Percentiles rank a stretch among this genome's conserved stretches.
Conservation (phyloP, 2,888 invertebrate genomes). For the Rhogogaster chlorosoma region DNA sequence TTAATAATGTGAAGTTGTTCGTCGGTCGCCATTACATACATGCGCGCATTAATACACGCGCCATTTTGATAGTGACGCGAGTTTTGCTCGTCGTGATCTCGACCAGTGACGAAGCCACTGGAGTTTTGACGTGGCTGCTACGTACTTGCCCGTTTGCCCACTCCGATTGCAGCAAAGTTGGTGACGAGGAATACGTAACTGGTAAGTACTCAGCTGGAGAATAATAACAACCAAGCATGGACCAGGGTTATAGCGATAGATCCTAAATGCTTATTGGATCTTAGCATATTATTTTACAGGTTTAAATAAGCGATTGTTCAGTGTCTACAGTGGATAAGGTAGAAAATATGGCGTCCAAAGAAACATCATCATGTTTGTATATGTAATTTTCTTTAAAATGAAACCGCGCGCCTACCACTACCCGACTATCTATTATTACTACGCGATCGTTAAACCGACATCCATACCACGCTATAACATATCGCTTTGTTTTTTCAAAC, state of each 20-base stretch:
- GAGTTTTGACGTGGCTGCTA: slow-evolving; percentile 95
- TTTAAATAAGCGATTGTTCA: slow-evolving; percentile 55
- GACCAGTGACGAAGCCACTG: slow-evolving; percentile 91
- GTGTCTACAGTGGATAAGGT: slow-evolving; percentile 61
- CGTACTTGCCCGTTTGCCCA: slow-evolving; percentile 95
- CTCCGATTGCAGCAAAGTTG: slow-evolving; percentile 95
- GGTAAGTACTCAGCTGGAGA: slow-evolving; percentile 88
- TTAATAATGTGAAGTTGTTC: not conserved
- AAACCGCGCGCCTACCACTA: not conserved
- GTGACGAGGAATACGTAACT: slow-evolving; percentile 98
- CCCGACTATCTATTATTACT: not conserved
- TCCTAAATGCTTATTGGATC: slow-evolving; percentile 60
- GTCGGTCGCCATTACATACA: not conserved
- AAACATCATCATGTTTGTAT: slow-evolving; percentile 65
- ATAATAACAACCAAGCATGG: slow-evolving; percentile 82
- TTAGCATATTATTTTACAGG: slow-evolving; percentile 60
- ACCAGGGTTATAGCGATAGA: slow-evolving; percentile 70
- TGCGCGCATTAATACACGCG: slow-evolving; percentile 71
- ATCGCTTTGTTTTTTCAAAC: not conserved
- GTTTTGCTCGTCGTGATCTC: slow-evolving; percentile 85
- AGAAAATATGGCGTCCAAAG: slow-evolving; percentile 72
- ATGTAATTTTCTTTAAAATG: slow-evolving; percentile 77
- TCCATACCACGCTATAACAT: not conserved
- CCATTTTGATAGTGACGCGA: slow-evolving; percentile 89
- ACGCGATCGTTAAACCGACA: not conserved